A percentile compares a stretch with the other conserved stretches of the same genome.
These are phyloP conservation scores for Monopterus albus DNA, from an alignment of 2,113 vertebrate genomes.

Conservation along the genomic window DNA sequence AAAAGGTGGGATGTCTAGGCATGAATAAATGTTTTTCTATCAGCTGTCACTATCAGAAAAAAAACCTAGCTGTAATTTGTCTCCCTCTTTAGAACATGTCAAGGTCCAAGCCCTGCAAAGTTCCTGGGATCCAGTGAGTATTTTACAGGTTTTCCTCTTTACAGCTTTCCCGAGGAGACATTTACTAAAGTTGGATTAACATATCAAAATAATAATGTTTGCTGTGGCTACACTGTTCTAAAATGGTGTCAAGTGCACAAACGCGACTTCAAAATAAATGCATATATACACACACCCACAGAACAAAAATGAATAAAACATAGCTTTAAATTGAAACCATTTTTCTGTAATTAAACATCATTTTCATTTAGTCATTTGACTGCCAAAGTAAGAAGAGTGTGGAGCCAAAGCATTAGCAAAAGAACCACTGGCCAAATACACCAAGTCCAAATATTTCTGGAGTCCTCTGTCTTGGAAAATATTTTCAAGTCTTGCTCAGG, in stretches of 20 bases:
- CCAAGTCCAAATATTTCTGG: slow-evolving; percentile 35
- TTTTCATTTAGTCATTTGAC: slow-evolving; percentile 7
- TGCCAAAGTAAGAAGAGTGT: slow-evolving; percentile 7
- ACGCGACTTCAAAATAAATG: background rate
- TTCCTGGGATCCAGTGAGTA: slow-evolving; percentile 97
- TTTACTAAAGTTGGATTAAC: slow-evolving; percentile 9
- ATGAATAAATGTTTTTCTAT: background rate
- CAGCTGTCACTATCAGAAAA: background rate
- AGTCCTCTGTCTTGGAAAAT: slow-evolving; percentile 14
- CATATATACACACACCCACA: slow-evolving; percentile 1
- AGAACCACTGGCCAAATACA: slow-evolving; percentile 16
- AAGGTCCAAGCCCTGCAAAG: slow-evolving; percentile 91
- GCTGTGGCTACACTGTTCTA: background rate
- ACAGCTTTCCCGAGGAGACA: background rate
- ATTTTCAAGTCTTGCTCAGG: slow-evolving; percentile 8
- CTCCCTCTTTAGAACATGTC: slow-evolving; percentile 81
- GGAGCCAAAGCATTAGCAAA: slow-evolving; percentile 27
- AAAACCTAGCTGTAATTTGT: background rate
- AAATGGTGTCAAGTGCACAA: background rate
- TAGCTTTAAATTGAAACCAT: slow-evolving; percentile 29
- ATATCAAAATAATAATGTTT: slow-evolving; percentile 2
- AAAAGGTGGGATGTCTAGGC: slow-evolving; percentile 82
- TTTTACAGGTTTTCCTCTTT: slow-evolving; percentile 1
- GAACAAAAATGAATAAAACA: slow-evolving; percentile 35
- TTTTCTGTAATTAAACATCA: slow-evolving; percentile 10